These are phyloP conservation scores for Cebidichthys violaceus DNA, from an alignment of 2,113 vertebrate species.

Conservation along the genomic window DNA sequence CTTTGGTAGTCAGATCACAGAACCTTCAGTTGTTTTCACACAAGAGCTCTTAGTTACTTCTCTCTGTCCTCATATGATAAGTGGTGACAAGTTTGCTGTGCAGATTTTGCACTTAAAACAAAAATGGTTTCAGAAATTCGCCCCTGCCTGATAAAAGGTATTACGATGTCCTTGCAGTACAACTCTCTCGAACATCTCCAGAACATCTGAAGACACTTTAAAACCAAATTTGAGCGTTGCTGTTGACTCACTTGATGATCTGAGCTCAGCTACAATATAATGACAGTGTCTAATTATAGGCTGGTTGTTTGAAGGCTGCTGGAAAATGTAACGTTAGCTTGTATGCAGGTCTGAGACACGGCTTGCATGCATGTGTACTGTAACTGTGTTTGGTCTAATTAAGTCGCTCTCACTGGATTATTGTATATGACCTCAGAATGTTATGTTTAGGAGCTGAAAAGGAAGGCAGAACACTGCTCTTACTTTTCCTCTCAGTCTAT, in stretches of 20 bases:
- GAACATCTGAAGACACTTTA: constrained; percentile 70
- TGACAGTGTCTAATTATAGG: constrained; percentile 76
- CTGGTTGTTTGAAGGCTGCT: constrained; percentile 68
- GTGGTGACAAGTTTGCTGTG: not conserved
- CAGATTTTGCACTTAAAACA: not conserved
- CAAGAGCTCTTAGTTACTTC: not conserved
- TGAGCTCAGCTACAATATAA: constrained; percentile 70
- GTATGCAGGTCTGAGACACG: constrained; percentile 62
- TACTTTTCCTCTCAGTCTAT: not conserved
- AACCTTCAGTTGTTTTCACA: not conserved
- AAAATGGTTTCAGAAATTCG: not conserved
- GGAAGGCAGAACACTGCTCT: constrained; percentile 4
- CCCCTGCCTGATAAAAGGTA: not conserved
- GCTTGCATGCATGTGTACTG: constrained; percentile 53
- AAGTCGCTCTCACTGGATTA: constrained; percentile 41
- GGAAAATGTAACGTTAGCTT: constrained; percentile 74
- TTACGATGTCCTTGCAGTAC: not conserved
- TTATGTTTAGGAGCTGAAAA: constrained; percentile 18
- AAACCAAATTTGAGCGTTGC: constrained; percentile 53
- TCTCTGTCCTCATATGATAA: not conserved
- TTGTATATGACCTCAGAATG: constrained; percentile 43
- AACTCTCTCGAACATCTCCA: constrained; percentile 20
- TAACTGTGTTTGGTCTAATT: constrained; percentile 63
- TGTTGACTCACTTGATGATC: constrained; percentile 68
- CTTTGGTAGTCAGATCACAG: not conserved